Evolutionary conservation across 1,140 invertebrate species (phyloP), one percentile per base, ranked within the genome.

Genomic region (Aphaenogaster ashmeadi): DNA sequence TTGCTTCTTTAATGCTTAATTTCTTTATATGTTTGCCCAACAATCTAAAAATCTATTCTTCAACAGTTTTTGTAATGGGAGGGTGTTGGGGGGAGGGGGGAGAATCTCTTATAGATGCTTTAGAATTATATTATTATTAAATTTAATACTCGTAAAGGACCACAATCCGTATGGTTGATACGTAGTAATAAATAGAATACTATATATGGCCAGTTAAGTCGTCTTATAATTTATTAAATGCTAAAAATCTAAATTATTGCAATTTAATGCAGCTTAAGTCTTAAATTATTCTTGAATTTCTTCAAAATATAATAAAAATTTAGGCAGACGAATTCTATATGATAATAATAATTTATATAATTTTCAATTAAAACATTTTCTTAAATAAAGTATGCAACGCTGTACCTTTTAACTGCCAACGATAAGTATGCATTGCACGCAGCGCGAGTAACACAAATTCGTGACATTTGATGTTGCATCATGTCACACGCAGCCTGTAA

Each of bases 401-500:
- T 27, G 27, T 13, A 52, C 1, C 44, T 56, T 69, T 81, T 80
- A 89, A 77, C 44, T 86, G 87, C 60, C 81, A 67, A 54, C 54
- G 47, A 67, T 60, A 50, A 36, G 11, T 44, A 44, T 15, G 2
- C 27, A 33, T 62, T 67, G 79, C 56, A 72, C 50, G 60, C 56
- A 50, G 6, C 21, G 47, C 44, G 47, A 83, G 52, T 62, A 72
- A 62, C 47, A n/a, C 21, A 56, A 83, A 83, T 52, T 83, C 41
- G 8, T 52, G 54, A 44, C 83, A 67, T 87, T 89, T 87, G 69
- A 87, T 75, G 83, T 89, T 74, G 72, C 72, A 80, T 88, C 44
- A 52, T 71, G 81, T 89, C 87, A 75, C 60, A 66, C 62, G 56
- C 88, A 89, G 88, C 54, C 62, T 83, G 74, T 66, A 56, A 89